These are phyloP conservation scores for Mya arenaria DNA, from an alignment of 1,140 invertebrate species.

Conservation along the genomic window DNA sequence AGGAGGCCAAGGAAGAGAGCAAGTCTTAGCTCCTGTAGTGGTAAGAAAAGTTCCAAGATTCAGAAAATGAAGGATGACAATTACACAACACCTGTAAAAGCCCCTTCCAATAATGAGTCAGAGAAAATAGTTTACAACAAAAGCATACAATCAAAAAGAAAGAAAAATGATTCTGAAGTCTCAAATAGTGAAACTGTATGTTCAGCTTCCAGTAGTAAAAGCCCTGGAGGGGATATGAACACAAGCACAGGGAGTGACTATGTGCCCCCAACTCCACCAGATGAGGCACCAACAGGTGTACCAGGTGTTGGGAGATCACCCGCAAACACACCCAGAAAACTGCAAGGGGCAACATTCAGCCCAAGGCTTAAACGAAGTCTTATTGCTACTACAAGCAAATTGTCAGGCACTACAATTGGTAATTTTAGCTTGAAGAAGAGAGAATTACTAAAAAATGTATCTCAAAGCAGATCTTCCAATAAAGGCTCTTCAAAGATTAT, in stretches of 20 bases:
- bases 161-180: background rate
- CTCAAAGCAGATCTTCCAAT: too few relatives aligned
- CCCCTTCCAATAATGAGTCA: background rate
- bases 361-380: constrained; percentile 21
- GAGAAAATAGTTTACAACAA: constrained; percentile 1
- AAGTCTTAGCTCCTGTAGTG: background rate
- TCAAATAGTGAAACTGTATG: background rate
- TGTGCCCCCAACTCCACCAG: constrained; percentile 75
- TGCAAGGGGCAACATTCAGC: constrained; percentile 40
- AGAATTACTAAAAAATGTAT: too few relatives aligned
- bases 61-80: background rate
- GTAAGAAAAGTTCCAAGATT: background rate
- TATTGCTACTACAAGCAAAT: too few relatives aligned
- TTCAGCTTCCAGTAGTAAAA: background rate
- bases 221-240: constrained; percentile 30
- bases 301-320: background rate
- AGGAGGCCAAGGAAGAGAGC: background rate
- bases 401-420: too few relatives aligned
- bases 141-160: background rate
- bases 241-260: constrained; percentile 66
- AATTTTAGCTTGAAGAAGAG: too few relatives aligned
- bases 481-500: too few relatives aligned
- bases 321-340: too few relatives aligned
- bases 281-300: background rate
- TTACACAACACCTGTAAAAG: constrained; percentile 8